Conservation (phyloP, 37 sponge, comb jelly and placozoan species). For the Petrosia ficiformis region DNA sequence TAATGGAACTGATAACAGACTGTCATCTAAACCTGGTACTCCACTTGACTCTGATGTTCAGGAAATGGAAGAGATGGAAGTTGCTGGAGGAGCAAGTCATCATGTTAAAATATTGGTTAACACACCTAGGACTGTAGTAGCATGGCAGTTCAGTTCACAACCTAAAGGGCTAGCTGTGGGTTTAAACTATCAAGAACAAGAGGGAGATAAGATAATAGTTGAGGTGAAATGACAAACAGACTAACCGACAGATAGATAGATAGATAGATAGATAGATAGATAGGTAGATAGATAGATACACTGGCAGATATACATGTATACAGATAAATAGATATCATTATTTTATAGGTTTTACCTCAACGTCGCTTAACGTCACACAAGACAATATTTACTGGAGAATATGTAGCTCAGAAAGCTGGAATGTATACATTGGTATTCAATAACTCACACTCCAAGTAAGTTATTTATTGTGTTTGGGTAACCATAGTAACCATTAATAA, state of each 20-base stretch:
- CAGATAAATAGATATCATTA: too few relatives aligned
- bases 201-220: neutral
- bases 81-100: slow-evolving; percentile 62
- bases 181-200: slow-evolving; percentile 24
- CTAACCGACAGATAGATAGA: too few relatives aligned
- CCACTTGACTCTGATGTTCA: neutral
- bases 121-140: slow-evolving; percentile 38
- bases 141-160: slow-evolving; percentile 76
- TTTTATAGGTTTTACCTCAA: slow-evolving; percentile 64
- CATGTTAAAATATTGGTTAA: slow-evolving; percentile 42
- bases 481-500: neutral
- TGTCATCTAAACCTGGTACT: neutral
- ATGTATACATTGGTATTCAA: slow-evolving; percentile 64
- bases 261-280: too few relatives aligned
- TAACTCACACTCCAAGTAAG: slow-evolving; percentile 81
- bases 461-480: too few relatives aligned
- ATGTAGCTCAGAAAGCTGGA: slow-evolving; percentile 68
- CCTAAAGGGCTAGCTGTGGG: slow-evolving; percentile 80
- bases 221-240: slow-evolving; percentile 55
- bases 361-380: slow-evolving; percentile 71
- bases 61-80: slow-evolving; percentile 34
- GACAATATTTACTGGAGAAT: slow-evolving; percentile 60
- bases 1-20: neutral
- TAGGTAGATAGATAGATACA: too few relatives aligned
- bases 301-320: too few relatives aligned